Evolutionary conservation across 2,113 vertebrate genomes (phyloP).

Genomic region (Ondatra zibethicus): DNA sequence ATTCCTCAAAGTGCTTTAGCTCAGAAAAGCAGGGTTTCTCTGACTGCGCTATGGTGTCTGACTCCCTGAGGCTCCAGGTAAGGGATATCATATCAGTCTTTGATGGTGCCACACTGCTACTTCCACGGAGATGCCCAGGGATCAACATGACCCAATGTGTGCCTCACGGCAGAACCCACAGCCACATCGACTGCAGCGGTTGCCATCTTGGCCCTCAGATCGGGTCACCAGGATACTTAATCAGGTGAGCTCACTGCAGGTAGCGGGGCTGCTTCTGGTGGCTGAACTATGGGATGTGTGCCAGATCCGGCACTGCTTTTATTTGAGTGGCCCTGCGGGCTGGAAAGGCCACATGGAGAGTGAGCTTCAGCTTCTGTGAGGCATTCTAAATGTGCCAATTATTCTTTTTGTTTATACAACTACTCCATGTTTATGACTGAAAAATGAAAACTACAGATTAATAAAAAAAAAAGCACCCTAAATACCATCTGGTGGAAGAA

Average conservation of each 20-base stretch:
- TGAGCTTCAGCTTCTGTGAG: not conserved
- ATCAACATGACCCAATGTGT: not conserved
- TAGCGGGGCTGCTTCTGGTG: not conserved
- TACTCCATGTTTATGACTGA: not conserved
- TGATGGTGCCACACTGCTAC: not conserved
- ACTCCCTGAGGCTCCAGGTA: not conserved
- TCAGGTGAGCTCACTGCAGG: not conserved
- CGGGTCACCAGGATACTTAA: not conserved
- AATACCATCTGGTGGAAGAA: not conserved
- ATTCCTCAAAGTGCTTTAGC: not conserved
- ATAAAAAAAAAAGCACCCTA: not conserved
- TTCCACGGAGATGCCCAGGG: not conserved
- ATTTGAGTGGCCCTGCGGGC: not conserved
- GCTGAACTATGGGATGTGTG: not conserved
- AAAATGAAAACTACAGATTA: conserved; percentile 6
- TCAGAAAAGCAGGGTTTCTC: not conserved
- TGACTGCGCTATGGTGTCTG: not conserved
- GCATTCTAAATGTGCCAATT: not conserved
- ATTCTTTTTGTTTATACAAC: not conserved
- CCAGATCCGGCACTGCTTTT: not conserved
- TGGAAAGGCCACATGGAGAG: not conserved
- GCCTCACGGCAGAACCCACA: not conserved
- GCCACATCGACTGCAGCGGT: not conserved
- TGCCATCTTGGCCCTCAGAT: not conserved
- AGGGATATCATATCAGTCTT: not conserved